Conservation (phyloP, 1,140 invertebrate genomes). For the Coelopa frigida region DNA sequence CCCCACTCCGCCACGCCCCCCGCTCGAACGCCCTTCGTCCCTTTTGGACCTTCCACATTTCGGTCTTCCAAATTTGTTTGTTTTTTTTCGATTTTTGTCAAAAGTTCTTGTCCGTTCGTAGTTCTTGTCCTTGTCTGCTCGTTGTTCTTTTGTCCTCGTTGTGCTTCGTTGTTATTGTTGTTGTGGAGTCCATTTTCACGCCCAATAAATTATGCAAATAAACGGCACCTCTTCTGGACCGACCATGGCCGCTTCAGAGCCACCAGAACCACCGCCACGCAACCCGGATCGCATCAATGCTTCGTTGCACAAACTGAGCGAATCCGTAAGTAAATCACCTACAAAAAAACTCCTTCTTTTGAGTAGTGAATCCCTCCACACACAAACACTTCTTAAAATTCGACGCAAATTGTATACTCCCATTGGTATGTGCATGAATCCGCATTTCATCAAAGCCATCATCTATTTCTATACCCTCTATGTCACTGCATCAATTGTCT, state of each 20-base stretch:
- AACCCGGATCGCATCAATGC: conserved; percentile 46
- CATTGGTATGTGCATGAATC: no score
- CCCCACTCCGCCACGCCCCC: no score
- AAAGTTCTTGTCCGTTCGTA: no score
- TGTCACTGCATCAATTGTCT: conserved; percentile 1
- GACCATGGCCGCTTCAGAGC: conserved; percentile 45
- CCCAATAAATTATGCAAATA: conserved; percentile 44
- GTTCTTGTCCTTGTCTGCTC: no score
- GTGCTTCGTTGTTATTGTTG: no score
- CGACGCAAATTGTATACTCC: no score
- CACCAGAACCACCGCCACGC: conserved; percentile 44
- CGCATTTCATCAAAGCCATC: conserved; percentile 1
- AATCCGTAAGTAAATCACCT: conserved; percentile 40
- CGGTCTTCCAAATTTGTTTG: no score
- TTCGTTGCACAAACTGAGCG: conserved; percentile 42
- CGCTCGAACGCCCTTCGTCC: no score
- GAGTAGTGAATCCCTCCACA: background rate
- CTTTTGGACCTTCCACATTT: no score
- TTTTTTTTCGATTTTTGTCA: no score
- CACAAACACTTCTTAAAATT: background rate
- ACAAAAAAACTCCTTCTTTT: background rate
- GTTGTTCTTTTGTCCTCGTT: no score
- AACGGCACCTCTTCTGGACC: conserved; percentile 40
- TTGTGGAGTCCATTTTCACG: no score
- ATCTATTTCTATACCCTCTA: background rate